phyloP scores from a whole-genome alignment of 1,140 invertebrate species.

The Oryctes rhinoceros region DNA sequence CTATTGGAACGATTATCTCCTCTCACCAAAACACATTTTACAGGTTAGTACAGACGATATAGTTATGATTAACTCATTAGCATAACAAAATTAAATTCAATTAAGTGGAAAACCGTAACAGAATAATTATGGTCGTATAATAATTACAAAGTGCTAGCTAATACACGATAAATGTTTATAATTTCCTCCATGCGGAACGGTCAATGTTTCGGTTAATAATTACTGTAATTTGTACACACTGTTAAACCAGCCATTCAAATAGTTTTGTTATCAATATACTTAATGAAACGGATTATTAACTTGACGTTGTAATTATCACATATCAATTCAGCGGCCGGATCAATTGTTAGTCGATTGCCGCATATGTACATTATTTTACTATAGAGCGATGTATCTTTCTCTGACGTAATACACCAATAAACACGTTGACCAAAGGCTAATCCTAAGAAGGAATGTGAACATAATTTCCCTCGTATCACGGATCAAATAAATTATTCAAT shows the following conservation, averaged over 20 bases:
- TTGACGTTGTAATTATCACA: conserved; percentile 11
- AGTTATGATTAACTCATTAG: background rate
- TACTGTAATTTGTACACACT: background rate
- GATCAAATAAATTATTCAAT: too few species aligned
- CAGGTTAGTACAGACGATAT: background rate
- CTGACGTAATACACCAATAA: too few species aligned
- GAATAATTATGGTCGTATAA: background rate
- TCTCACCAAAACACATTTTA: background rate
- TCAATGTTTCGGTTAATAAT: conserved; percentile 6
- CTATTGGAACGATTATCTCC: background rate
- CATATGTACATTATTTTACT: background rate
- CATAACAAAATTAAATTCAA: background rate
- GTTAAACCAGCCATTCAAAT: background rate
- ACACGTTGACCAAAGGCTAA: too few species aligned
- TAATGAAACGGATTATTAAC: background rate
- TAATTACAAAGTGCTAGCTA: background rate
- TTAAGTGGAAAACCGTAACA: background rate
- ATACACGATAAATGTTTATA: background rate
- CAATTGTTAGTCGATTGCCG: background rate
- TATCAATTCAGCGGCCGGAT: background rate
- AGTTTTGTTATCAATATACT: conserved; percentile 12
- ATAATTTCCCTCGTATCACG: too few species aligned
- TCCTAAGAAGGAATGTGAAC: too few species aligned
- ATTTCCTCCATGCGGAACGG: background rate
- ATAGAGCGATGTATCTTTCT: background rate